Evolutionary conservation across 2,888 invertebrate species (phyloP).

Genomic region (Eilema depressum): DNA sequence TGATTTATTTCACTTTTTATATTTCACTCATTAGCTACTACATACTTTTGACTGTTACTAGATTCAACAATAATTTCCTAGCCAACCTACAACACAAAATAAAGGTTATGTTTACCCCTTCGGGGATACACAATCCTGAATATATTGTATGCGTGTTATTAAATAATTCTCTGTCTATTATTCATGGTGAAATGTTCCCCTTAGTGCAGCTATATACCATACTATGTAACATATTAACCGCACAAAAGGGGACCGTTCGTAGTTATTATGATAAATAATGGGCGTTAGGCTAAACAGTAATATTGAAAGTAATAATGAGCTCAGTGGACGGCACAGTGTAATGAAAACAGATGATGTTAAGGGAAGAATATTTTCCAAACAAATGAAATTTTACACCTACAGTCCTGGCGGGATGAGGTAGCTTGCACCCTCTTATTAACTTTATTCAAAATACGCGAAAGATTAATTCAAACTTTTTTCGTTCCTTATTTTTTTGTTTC

Average conservation of each 20-base stretch:
- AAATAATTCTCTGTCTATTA: not conserved
- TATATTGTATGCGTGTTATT: slow-evolving; percentile 1
- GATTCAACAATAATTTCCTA: not conserved
- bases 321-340: slow-evolving; percentile 57
- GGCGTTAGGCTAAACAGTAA: slow-evolving; percentile 55
- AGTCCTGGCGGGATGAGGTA: slow-evolving; percentile 11
- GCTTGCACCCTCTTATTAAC: slow-evolving; percentile 23
- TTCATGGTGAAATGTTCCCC: not conserved
- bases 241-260: slow-evolving; percentile 38
- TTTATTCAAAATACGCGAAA: slow-evolving; percentile 14
- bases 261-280: slow-evolving; percentile 63
- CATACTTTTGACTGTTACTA: not conserved
- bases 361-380: slow-evolving; percentile 51
- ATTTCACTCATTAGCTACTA: not conserved
- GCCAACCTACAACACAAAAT: not conserved
- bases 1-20: not conserved
- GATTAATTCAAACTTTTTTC: not conserved
- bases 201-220: slow-evolving; percentile 14
- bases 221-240: slow-evolving; percentile 41
- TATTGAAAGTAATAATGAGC: slow-evolving; percentile 64
- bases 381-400: slow-evolving; percentile 50
- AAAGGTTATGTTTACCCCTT: not conserved
- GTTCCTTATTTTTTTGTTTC: not conserved
- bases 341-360: slow-evolving; percentile 65
- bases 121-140: not conserved